These are phyloP conservation scores for Cremastobaeus sp. DNA, from an alignment of 2,888 invertebrate genomes.

Conservation along the genomic window DNA sequence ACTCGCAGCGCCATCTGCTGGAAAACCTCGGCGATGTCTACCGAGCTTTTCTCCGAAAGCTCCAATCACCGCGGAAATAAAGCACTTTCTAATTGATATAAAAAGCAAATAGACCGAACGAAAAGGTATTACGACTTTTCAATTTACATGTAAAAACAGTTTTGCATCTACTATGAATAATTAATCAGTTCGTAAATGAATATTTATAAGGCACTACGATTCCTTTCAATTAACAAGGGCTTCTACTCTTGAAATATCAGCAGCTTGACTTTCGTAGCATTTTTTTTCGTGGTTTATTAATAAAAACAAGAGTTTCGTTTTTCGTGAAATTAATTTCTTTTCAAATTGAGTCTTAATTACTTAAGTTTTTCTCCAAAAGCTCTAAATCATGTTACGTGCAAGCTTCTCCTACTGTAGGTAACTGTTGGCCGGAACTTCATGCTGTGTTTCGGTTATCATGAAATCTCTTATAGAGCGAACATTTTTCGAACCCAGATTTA, in stretches of 20 bases:
- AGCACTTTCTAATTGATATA: constrained; percentile 37
- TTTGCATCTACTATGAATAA: constrained; percentile 34
- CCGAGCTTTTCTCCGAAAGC: constrained; percentile 41
- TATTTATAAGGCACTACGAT: constrained; percentile 32
- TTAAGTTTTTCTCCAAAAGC: neutral
- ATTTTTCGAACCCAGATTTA: too few species aligned
- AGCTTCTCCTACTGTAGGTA: constrained; percentile 45
- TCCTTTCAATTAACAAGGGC: constrained; percentile 30
- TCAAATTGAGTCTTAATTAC: constrained; percentile 23
- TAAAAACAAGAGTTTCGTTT: neutral
- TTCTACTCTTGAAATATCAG: neutral
- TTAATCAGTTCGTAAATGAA: constrained; percentile 23
- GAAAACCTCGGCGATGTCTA: constrained; percentile 64
- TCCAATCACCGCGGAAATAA: constrained; percentile 28
- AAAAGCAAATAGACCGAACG: constrained; percentile 18
- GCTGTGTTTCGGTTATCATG: too few species aligned
- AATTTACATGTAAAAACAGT: constrained; percentile 30
- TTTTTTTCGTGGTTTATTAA: neutral
- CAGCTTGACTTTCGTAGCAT: too few species aligned
- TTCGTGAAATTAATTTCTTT: neutral
- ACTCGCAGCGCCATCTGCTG: constrained; percentile 68
- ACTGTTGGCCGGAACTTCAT: too few species aligned
- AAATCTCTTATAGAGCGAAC: too few species aligned
- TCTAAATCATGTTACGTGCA: constrained; percentile 15
- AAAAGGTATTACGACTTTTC: constrained; percentile 24